Evolutionary conservation across 2,888 invertebrate genomes (phyloP).

Genomic region (Perizoma flavofasciatum): DNA sequence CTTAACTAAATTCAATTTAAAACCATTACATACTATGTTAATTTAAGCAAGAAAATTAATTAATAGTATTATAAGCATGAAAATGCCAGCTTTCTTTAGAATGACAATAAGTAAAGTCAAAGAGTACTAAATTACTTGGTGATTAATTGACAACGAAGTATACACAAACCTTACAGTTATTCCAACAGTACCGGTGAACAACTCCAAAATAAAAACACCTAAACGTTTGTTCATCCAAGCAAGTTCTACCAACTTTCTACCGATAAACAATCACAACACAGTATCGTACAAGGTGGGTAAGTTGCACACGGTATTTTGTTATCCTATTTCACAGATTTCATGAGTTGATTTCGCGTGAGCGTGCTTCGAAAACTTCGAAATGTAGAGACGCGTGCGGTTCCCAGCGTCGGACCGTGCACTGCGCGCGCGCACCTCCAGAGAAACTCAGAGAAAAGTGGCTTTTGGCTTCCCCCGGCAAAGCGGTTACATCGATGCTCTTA

Average conservation of each 20-base stretch:
- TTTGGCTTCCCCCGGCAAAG: constrained; percentile 49
- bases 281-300: constrained; percentile 42
- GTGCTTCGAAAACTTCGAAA: constrained; percentile 4
- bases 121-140: not conserved
- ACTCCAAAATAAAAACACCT: constrained; percentile 51
- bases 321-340: constrained; percentile 40
- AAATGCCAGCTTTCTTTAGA: constrained; percentile 1
- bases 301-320: constrained; percentile 48
- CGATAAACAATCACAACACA: constrained; percentile 57
- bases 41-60: no score
- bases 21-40: no score
- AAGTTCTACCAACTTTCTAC: constrained; percentile 60
- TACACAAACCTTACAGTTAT: constrained; percentile 71
- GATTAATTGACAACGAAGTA: constrained; percentile 16
- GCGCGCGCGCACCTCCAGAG: constrained; percentile 63
- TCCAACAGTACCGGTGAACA: constrained; percentile 56
- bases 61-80: no score
- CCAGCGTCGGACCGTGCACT: constrained; percentile 60
- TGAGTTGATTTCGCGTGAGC: constrained; percentile 31
- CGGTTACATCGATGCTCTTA: constrained; percentile 72
- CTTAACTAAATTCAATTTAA: no score
- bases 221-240: constrained; percentile 53
- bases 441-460: constrained; percentile 79
- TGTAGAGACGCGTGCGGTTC: constrained; percentile 59
- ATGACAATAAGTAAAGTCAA: constrained; percentile 4